These are phyloP conservation scores for Smutsia temminckii DNA, from an alignment of 2,797 vertebrate genomes.

Conservation along the genomic window DNA sequence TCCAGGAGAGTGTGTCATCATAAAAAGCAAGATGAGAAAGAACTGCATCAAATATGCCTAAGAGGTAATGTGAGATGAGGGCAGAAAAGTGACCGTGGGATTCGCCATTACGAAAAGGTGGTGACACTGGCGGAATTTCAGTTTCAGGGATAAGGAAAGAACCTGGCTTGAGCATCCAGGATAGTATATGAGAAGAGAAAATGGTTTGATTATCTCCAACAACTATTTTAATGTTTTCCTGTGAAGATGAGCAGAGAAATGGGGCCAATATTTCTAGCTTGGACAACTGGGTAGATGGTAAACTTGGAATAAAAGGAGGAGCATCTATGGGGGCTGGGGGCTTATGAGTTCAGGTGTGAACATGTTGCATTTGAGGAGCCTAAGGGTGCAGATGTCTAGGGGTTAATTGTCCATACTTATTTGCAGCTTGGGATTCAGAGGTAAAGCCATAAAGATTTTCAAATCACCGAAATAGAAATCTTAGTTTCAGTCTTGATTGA, in stretches of 20 bases:
- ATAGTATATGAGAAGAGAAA: not conserved
- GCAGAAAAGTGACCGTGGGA: not conserved
- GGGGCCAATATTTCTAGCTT: not conserved
- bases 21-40: not conserved
- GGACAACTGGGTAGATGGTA: not conserved
- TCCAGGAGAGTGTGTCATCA: not conserved
- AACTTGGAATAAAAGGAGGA: not conserved
- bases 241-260: not conserved
- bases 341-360: not conserved
- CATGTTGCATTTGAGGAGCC: not conserved
- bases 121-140: not conserved
- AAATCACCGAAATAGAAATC: not conserved
- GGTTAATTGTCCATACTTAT: not conserved
- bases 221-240: not conserved
- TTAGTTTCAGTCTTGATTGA: not conserved
- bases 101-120: too few relatives aligned
- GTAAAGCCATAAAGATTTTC: not conserved
- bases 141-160: not conserved
- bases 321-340: not conserved
- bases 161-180: not conserved
- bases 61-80: not conserved
- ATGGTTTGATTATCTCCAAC: not conserved
- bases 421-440: not conserved
- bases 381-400: not conserved
- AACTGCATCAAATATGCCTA: not conserved